These are phyloP conservation scores for Coluber constrictor DNA, from an alignment of 2,797 vertebrate genomes.

Conservation along the genomic window DNA sequence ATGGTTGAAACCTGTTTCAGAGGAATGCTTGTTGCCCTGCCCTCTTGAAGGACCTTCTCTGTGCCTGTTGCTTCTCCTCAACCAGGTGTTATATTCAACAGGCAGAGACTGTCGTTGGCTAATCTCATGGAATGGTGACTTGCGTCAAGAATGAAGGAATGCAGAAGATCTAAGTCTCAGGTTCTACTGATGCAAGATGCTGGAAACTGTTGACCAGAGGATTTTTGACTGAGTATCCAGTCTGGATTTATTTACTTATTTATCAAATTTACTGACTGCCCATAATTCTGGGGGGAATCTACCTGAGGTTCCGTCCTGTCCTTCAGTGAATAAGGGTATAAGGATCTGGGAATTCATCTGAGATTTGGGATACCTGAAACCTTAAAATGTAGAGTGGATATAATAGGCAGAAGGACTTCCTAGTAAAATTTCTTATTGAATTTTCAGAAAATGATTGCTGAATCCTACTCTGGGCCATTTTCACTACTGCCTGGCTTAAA, in stretches of 20 bases:
- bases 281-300: background rate
- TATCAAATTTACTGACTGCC: background rate
- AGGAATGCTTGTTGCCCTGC: background rate
- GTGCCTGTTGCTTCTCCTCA: background rate
- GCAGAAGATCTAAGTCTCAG: background rate
- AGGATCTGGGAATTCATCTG: background rate
- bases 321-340: background rate
- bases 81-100: background rate
- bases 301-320: too few relatives aligned
- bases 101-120: background rate
- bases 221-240: background rate
- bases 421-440: conserved; percentile 3
- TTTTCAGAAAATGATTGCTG: background rate
- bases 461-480: background rate
- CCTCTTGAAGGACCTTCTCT: background rate
- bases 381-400: background rate
- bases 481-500: background rate
- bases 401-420: background rate
- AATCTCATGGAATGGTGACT: background rate
- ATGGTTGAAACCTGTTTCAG: too few relatives aligned
- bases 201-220: background rate
- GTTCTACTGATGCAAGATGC: background rate
- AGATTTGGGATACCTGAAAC: background rate
- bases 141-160: background rate
- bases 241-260: background rate